Evolutionary conservation across 2,888 invertebrate species (phyloP).

Genomic region (Tuberolachnus salignus): DNA sequence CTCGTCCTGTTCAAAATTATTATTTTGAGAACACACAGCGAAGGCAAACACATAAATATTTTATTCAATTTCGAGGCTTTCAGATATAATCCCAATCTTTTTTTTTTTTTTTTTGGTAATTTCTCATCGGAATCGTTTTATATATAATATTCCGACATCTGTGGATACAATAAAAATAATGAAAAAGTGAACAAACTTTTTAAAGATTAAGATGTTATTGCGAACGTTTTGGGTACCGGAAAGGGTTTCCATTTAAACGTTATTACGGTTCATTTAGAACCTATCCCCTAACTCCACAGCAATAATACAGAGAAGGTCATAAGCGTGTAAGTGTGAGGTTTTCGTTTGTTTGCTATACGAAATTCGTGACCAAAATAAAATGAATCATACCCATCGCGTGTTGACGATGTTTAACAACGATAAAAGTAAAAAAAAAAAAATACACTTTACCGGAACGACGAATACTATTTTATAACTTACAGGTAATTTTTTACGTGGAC

Average conservation of each 20-base stretch:
- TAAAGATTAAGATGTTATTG: slow-evolving; percentile 5
- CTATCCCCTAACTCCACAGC: too few relatives aligned
- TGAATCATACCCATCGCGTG: too few relatives aligned
- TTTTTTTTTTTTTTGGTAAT: too few relatives aligned
- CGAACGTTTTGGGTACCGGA: not conserved
- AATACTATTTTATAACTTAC: too few relatives aligned
- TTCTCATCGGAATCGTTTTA: too few relatives aligned
- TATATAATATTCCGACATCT: too few relatives aligned
- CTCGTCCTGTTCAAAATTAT: too few relatives aligned
- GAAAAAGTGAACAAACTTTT: not conserved
- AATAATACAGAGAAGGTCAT: not conserved
- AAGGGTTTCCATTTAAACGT: slow-evolving; percentile 2
- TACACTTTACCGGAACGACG: too few relatives aligned
- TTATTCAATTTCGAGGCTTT: not conserved
- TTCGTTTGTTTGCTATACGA: slow-evolving; percentile 5
- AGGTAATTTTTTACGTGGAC: too few relatives aligned
- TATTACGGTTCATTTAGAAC: not conserved
- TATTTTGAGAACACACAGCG: too few relatives aligned
- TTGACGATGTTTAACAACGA: too few relatives aligned
- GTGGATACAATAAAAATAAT: slow-evolving; percentile 9
- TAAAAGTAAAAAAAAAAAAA: too few relatives aligned
- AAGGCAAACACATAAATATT: not conserved
- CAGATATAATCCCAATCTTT: not conserved
- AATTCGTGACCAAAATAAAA: slow-evolving; percentile 37
- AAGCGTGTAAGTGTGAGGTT: not conserved